Percentiles rank a stretch among this genome's conserved stretches.
These are phyloP conservation scores for Chloroclysta siterata DNA, from an alignment of 2,888 invertebrate genomes.

Conservation along the genomic window DNA sequence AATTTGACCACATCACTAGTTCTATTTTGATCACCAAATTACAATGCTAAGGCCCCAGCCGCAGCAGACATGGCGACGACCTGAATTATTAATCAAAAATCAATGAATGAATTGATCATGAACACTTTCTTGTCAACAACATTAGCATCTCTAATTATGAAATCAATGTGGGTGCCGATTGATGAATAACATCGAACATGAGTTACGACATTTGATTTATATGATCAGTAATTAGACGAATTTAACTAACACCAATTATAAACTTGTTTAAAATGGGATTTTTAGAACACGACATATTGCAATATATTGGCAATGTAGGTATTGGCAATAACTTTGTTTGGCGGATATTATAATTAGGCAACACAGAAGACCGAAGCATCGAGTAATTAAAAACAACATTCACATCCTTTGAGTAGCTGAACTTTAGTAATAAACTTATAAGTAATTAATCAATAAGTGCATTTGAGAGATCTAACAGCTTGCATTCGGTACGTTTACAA, in stretches of 20 bases:
- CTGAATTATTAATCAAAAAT: constrained; percentile 12
- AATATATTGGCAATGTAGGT: constrained; percentile 3
- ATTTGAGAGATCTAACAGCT: too few relatives aligned
- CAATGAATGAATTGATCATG: constrained; percentile 16
- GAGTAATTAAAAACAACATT: background rate
- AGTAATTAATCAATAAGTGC: too few relatives aligned
- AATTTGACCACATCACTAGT: background rate
- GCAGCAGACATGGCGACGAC: background rate
- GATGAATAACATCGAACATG: constrained; percentile 5
- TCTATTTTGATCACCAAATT: constrained; percentile 2
- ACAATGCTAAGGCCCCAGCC: background rate
- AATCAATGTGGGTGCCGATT: constrained; percentile 6
- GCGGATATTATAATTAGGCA: background rate
- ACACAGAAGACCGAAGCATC: background rate
- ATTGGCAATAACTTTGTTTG: background rate
- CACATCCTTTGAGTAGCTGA: background rate
- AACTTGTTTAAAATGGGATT: constrained; percentile 18
- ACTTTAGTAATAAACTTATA: too few relatives aligned
- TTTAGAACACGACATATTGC: constrained; percentile 11
- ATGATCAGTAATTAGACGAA: constrained; percentile 9
- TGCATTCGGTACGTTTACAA: background rate
- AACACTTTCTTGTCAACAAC: constrained; percentile 12
- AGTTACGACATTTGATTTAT: constrained; percentile 12
- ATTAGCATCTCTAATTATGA: constrained; percentile 7
- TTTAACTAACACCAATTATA: constrained; percentile 8